phyloP scores from a whole-genome alignment of 1,140 invertebrate genomes.

The Matsumurasca onukii region DNA sequence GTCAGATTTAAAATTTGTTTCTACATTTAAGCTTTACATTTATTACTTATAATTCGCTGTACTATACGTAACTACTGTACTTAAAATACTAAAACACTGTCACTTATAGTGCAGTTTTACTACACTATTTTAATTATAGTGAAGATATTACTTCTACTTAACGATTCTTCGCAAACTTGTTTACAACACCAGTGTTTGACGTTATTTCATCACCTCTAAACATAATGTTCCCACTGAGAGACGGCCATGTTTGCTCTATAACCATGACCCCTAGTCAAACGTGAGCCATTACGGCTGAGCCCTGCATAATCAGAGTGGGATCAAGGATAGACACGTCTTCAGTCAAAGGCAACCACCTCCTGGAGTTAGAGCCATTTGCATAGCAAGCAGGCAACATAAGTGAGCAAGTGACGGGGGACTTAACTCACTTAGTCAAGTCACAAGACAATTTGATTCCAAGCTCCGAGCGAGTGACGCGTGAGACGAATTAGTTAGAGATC shows the following conservation, averaged over 20 bases:
- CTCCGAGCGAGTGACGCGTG: neutral
- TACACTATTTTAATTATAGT: too few relatives aligned
- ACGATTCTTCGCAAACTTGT: too few relatives aligned
- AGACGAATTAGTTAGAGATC: neutral
- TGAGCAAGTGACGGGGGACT: neutral
- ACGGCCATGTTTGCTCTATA: neutral
- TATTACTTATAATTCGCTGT: too few relatives aligned
- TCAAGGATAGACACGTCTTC: neutral
- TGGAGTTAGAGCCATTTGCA: conserved; percentile 1
- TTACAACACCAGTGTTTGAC: too few relatives aligned
- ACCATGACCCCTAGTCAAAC: neutral
- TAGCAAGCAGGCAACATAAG: conserved; percentile 4
- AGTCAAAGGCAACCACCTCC: conserved; percentile 19
- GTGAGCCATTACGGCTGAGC: neutral
- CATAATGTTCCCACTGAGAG: neutral
- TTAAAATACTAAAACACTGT: too few relatives aligned
- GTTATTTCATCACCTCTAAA: neutral
- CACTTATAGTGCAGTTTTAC: too few relatives aligned
- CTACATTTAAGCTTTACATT: too few relatives aligned
- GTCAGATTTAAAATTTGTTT: too few relatives aligned
- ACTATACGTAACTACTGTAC: too few relatives aligned
- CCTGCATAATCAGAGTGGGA: neutral
- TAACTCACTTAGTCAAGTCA: neutral
- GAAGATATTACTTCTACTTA: too few relatives aligned
- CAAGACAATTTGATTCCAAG: neutral